These are phyloP conservation scores for Drosophila kurseongensis DNA, from an alignment of 1,140 invertebrate species.

Conservation along the genomic window DNA sequence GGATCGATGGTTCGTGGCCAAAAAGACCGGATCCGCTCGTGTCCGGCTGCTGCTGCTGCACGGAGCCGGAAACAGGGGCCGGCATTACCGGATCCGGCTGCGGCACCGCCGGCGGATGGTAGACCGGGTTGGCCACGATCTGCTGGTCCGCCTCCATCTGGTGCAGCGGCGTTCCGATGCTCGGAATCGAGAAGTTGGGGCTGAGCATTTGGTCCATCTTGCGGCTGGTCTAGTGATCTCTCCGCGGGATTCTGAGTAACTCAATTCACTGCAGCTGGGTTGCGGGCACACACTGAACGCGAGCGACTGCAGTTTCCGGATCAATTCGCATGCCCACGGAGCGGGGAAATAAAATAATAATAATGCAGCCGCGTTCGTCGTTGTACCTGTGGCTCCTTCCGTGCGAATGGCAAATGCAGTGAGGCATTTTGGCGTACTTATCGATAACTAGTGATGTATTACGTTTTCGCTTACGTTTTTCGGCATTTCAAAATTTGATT, in stretches of 20 bases:
- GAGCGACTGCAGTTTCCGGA: not conserved
- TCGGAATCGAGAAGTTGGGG: constrained; percentile 94
- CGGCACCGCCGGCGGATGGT: constrained; percentile 89
- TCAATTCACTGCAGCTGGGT: not conserved
- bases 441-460: not conserved
- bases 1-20: constrained; percentile 73
- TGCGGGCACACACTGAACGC: not conserved
- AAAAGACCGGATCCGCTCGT: constrained; percentile 48
- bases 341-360: constrained; percentile 10
- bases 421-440: not conserved
- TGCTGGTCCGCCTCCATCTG: constrained; percentile 95
- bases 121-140: constrained; percentile 88
- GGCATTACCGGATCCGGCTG: constrained; percentile 71
- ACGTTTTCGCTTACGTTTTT: not conserved
- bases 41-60: constrained; percentile 53
- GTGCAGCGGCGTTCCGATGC: constrained; percentile 94
- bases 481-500: not conserved
- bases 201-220: constrained; percentile 92
- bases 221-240: constrained; percentile 13
- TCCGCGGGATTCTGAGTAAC: not conserved
- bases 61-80: constrained; percentile 78
- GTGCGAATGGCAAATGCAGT: constrained; percentile 8
- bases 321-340: constrained; percentile 3
- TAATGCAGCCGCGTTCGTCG: constrained; percentile 16
- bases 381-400: constrained; percentile 14